Percentiles rank a stretch among this genome's conserved stretches.
These are phyloP conservation scores for Cantharis nigra DNA, from an alignment of 2,888 invertebrate genomes.

Conservation along the genomic window DNA sequence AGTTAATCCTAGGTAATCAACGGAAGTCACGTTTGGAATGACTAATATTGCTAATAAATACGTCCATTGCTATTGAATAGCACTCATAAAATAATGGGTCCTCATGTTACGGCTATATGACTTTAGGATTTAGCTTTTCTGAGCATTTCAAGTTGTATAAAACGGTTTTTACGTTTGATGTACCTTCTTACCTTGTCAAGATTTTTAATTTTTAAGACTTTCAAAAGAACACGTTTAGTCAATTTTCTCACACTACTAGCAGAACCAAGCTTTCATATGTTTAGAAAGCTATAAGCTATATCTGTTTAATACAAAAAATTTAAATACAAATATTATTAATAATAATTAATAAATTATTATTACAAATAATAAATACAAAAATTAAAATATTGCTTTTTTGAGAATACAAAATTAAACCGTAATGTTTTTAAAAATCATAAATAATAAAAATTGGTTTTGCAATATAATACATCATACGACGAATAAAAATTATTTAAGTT, in stretches of 20 bases:
- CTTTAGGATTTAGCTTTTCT: neutral
- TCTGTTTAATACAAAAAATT: no score
- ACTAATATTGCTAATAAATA: constrained; percentile 21
- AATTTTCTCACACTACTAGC: neutral
- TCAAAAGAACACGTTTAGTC: neutral
- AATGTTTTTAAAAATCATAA: no score
- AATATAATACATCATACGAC: no score
- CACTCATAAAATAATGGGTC: neutral
- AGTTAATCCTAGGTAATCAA: constrained; percentile 48
- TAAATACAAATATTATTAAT: no score
- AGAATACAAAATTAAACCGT: no score
- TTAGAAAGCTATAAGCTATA: no score
- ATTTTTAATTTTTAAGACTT: neutral
- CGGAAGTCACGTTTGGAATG: constrained; percentile 55
- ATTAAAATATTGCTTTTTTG: no score
- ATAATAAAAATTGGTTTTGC: no score
- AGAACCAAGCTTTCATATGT: neutral
- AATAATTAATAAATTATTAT: no score
- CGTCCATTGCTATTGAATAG: neutral
- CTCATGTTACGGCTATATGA: neutral
- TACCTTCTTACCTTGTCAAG: neutral
- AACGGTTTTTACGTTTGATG: neutral
- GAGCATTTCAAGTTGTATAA: neutral
- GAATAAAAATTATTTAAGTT: neutral
- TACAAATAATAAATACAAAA: no score